Evolutionary conservation across 1,140 invertebrate species (phyloP).

Genomic region (Camponotus vicinus): DNA sequence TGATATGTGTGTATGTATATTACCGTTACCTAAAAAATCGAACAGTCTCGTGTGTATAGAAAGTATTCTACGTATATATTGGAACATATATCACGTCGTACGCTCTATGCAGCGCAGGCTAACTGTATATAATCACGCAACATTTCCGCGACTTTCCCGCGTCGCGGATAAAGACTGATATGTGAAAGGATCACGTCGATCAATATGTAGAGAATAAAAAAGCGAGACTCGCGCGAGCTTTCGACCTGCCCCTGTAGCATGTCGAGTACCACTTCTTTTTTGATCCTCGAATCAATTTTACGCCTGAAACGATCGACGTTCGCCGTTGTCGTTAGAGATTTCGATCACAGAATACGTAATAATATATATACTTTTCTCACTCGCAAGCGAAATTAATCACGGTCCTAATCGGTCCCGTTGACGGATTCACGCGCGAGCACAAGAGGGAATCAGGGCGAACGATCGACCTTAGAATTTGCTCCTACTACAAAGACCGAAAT

Average conservation of each 20-base stretch:
- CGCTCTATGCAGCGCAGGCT: constrained; percentile 48
- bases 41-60: constrained; percentile 46
- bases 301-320: not conserved
- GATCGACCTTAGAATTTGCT: not conserved
- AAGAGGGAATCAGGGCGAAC: not conserved
- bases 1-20: constrained; percentile 10
- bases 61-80: constrained; percentile 73
- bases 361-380: not conserved
- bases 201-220: constrained; percentile 73
- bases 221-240: constrained; percentile 56
- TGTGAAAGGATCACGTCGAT: constrained; percentile 70
- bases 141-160: constrained; percentile 48
- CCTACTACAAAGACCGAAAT: not conserved
- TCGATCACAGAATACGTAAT: constrained; percentile 32
- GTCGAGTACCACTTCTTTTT: constrained; percentile 25
- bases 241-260: constrained; percentile 56
- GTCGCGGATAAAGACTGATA: constrained; percentile 64
- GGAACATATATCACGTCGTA: constrained; percentile 56
- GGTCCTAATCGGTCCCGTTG: not conserved
- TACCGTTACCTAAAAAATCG: constrained; percentile 49
- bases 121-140: constrained; percentile 65
- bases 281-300: constrained; percentile 13
- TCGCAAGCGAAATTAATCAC: constrained; percentile 30
- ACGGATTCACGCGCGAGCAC: not conserved
- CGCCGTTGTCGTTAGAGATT: constrained; percentile 10